phyloP scores from a whole-genome alignment of 1,140 invertebrate genomes.

The Scaptomyza montana region DNA sequence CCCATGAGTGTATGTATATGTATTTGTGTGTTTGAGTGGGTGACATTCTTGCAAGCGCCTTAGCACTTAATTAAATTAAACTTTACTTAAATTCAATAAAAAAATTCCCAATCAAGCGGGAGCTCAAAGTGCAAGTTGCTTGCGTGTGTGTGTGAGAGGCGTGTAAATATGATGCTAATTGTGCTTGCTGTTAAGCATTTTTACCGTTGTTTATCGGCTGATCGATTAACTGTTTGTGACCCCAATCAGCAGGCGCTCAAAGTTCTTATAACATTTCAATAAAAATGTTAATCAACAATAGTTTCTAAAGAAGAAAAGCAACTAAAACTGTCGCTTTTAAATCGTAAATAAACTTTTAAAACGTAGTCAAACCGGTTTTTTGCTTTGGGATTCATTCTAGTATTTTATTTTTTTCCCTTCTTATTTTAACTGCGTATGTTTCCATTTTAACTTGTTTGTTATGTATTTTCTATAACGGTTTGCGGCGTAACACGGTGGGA shows the following conservation, averaged over 20 bases:
- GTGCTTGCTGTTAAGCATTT: conserved; percentile 8
- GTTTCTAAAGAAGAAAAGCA: neutral
- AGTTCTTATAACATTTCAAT: neutral
- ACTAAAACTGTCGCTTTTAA: conserved; percentile 1
- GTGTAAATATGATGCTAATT: conserved; percentile 21
- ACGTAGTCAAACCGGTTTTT: neutral
- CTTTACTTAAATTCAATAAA: conserved; percentile 30
- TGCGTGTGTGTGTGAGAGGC: conserved; percentile 1
- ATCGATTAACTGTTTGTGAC: conserved; percentile 32
- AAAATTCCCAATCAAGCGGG: conserved; percentile 31
- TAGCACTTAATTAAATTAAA: conserved; percentile 53
- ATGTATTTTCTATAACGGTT: conserved; percentile 28
- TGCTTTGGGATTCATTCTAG: conserved; percentile 1
- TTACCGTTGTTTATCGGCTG: conserved; percentile 32
- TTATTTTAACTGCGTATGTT: conserved; percentile 34
- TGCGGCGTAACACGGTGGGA: conserved; percentile 34
- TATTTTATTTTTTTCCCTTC: neutral
- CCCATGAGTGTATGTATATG: neutral
- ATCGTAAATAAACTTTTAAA: neutral
- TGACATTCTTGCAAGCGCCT: conserved; percentile 38
- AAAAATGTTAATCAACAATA: neutral
- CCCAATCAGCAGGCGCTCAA: neutral
- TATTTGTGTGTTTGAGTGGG: conserved; percentile 15
- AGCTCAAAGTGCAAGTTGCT: conserved; percentile 31
- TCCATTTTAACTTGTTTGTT: conserved; percentile 37